Evolutionary conservation across 2,797 vertebrate species (phyloP).

Genomic region (Tarsius wallacei): DNA sequence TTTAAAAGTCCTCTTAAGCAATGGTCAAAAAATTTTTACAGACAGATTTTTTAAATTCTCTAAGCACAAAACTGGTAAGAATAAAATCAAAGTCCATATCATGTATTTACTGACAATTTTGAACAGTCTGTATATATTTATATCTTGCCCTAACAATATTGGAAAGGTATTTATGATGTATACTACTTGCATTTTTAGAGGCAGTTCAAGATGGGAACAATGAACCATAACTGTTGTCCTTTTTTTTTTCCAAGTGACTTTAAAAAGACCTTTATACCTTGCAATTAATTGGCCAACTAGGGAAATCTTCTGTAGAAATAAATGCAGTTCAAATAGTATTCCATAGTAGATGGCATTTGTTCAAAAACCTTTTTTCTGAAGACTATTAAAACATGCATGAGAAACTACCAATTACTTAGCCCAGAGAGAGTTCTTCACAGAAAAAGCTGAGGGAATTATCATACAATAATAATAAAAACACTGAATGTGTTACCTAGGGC

Average conservation of each 20-base stretch:
- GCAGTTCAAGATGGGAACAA: constrained; percentile 81
- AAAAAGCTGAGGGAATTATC: constrained; percentile 87
- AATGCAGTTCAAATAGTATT: constrained; percentile 92
- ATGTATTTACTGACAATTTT: constrained; percentile 65
- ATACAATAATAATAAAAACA: constrained; percentile 91
- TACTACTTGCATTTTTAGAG: constrained; percentile 67
- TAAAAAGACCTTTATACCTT: constrained; percentile 87
- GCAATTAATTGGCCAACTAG: constrained; percentile 96
- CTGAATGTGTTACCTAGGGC: constrained; percentile 84
- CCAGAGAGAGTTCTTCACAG: constrained; percentile 84
- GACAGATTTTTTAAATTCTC: constrained; percentile 50
- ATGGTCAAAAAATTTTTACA: constrained; percentile 53
- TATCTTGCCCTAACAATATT: constrained; percentile 74
- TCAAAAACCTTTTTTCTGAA: constrained; percentile 91
- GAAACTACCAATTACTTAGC: constrained; percentile 90
- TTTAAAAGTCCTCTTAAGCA: constrained; percentile 17
- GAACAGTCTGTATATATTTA: constrained; percentile 11
- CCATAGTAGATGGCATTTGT: constrained; percentile 91
- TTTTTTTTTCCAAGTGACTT: constrained; percentile 84
- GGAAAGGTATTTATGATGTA: constrained; percentile 75
- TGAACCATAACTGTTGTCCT: constrained; percentile 85
- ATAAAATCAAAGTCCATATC: constrained; percentile 20
- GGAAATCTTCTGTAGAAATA: constrained; percentile 95
- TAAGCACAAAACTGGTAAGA: constrained; percentile 57
- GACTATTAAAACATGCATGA: constrained; percentile 93